These are phyloP conservation scores for Strix uralensis DNA, from an alignment of 2,113 vertebrate species.

Conservation along the genomic window DNA sequence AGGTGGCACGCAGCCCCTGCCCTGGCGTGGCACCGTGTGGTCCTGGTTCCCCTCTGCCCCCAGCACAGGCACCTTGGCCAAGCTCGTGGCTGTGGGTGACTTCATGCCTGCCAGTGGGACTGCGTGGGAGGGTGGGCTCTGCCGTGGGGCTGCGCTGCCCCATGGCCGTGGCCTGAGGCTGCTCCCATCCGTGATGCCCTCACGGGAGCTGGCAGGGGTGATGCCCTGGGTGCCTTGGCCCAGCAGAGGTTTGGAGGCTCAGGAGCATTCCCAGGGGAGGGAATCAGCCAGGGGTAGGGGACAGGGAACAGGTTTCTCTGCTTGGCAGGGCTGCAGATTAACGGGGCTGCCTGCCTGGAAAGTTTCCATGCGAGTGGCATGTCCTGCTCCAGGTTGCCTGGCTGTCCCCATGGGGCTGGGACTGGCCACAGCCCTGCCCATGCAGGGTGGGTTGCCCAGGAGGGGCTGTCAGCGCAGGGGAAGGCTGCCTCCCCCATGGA, in stretches of 20 bases:
- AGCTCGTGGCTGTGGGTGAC: background rate
- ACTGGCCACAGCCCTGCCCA: background rate
- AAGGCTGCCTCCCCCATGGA: background rate
- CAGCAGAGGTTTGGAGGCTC: background rate
- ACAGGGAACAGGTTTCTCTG: background rate
- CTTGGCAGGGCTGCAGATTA: background rate
- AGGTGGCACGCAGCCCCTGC: background rate
- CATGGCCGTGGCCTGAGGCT: rapidly evolving
- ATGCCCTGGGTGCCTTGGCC: background rate
- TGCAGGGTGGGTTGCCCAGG: background rate
- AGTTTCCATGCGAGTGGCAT: rapidly evolving
- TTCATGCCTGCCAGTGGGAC: background rate
- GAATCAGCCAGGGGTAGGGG: rapidly evolving
- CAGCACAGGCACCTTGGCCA: background rate
- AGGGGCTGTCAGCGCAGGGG: background rate
- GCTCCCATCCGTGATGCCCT: background rate
- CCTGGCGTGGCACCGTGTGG: background rate
- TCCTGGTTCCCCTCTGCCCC: too few species aligned
- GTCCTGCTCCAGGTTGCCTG: background rate
- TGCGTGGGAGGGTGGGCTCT: background rate
- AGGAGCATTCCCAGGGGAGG: background rate
- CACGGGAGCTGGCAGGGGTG: background rate
- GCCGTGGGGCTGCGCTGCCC: background rate
- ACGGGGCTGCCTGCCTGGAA: background rate
- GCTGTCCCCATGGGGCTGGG: too few species aligned